phyloP scores from a whole-genome alignment of 1,140 invertebrate species.

The Neomicropteryx cornuta region DNA sequence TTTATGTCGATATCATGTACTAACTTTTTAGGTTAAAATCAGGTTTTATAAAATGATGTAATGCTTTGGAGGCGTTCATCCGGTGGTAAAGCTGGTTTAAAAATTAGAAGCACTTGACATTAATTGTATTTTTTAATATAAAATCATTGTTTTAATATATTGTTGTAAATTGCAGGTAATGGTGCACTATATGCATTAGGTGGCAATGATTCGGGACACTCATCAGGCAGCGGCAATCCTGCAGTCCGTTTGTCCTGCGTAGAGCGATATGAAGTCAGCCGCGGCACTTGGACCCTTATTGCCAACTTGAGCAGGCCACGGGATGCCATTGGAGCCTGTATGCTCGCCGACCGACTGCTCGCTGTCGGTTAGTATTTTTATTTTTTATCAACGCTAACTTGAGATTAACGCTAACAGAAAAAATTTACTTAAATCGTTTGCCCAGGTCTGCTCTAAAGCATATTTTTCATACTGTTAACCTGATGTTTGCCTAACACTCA shows the following conservation, averaged over 20 bases:
- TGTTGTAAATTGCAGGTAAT: slow-evolving; percentile 59
- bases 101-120: no score
- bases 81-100: no score
- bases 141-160: no score
- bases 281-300: slow-evolving; percentile 83
- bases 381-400: slow-evolving; percentile 4
- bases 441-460: neutral
- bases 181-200: slow-evolving; percentile 80
- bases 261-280: slow-evolving; percentile 72
- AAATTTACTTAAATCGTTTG: neutral
- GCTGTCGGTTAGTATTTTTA: slow-evolving; percentile 57
- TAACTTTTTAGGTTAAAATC: no score
- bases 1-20: no score
- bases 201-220: slow-evolving; percentile 81
- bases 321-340: slow-evolving; percentile 85
- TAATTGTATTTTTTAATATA: no score
- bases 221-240: slow-evolving; percentile 71
- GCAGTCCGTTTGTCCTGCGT: slow-evolving; percentile 80
- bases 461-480: no score
- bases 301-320: slow-evolving; percentile 75
- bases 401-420: no score
- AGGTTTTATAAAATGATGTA: no score
- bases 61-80: no score
- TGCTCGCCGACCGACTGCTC: slow-evolving; percentile 79
- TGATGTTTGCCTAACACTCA: no score